phyloP scores from a whole-genome alignment of 92 coral and sea anemone genomes.

The Chrysogorgia sp. region DNA sequence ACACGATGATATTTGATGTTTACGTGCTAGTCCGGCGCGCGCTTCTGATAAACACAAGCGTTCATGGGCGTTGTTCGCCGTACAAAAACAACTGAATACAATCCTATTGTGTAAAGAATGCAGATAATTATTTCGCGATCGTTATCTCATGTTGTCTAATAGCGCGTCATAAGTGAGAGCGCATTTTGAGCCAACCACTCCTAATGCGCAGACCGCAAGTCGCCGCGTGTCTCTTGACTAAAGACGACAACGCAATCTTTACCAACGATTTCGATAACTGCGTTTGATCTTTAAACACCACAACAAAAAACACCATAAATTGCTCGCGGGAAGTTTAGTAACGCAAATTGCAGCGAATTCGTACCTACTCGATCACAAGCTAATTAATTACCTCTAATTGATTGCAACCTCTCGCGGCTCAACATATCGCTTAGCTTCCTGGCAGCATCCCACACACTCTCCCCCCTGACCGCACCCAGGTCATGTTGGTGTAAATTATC shows the following conservation, averaged over 20 bases:
- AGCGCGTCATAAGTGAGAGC: conserved; percentile 21
- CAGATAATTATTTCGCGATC: conserved; percentile 15
- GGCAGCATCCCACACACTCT: background rate
- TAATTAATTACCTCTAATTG: conserved; percentile 99
- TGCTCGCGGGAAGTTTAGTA: background rate
- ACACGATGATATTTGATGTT: too few relatives aligned
- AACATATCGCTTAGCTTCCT: background rate
- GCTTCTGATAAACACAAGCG: too few relatives aligned
- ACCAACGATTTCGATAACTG: too few relatives aligned
- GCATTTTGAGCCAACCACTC: conserved; percentile 26
- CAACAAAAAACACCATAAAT: background rate
- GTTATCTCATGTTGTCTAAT: conserved; percentile 32
- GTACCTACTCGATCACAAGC: conserved; percentile 37
- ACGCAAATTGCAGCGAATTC: conserved; percentile 14
- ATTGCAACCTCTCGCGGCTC: conserved; percentile 73
- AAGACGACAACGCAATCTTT: background rate
- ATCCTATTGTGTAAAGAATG: conserved; percentile 12
- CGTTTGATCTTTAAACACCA: too few relatives aligned
- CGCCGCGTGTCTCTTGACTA: background rate
- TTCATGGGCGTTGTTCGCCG: too few relatives aligned
- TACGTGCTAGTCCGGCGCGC: too few relatives aligned
- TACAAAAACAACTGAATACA: background rate
- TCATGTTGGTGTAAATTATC: conserved; percentile 22
- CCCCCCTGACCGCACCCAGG: conserved; percentile 37
- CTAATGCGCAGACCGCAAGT: background rate